Evolutionary conservation across 2,113 vertebrate genomes (phyloP).

Genomic region (Dermatemys mawii): DNA sequence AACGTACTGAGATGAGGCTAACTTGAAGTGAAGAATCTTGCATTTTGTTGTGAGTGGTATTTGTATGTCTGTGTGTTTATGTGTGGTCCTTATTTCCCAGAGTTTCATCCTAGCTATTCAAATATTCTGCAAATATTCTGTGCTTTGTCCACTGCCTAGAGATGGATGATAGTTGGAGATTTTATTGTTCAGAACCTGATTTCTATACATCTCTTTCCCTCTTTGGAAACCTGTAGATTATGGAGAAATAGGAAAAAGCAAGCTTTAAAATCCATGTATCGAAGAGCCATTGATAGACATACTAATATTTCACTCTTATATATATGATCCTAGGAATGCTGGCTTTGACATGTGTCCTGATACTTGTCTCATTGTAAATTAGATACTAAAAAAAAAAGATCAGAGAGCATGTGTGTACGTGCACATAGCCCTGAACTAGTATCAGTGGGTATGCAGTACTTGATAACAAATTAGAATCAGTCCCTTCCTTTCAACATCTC

Average conservation of each 20-base stretch:
- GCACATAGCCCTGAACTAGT: background rate
- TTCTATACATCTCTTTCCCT: background rate
- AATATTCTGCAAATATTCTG: background rate
- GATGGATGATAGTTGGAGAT: background rate
- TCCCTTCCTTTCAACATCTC: background rate
- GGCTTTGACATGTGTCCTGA: background rate
- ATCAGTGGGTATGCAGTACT: background rate
- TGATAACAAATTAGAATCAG: background rate
- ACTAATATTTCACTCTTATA: background rate
- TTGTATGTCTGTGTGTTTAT: no score
- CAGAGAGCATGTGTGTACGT: background rate
- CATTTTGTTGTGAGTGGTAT: no score
- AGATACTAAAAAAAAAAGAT: background rate
- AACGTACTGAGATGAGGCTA: background rate
- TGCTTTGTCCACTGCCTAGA: background rate
- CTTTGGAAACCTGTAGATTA: background rate
- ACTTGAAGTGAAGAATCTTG: no score
- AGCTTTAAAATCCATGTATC: background rate
- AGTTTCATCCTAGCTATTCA: background rate
- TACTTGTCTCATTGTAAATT: background rate
- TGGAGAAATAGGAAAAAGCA: background rate
- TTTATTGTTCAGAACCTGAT: background rate
- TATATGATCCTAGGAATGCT: background rate
- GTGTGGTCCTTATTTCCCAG: no score
- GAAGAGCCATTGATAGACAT: background rate